phyloP scores from a whole-genome alignment of 2,113 vertebrate species.

The Columba livia region DNA sequence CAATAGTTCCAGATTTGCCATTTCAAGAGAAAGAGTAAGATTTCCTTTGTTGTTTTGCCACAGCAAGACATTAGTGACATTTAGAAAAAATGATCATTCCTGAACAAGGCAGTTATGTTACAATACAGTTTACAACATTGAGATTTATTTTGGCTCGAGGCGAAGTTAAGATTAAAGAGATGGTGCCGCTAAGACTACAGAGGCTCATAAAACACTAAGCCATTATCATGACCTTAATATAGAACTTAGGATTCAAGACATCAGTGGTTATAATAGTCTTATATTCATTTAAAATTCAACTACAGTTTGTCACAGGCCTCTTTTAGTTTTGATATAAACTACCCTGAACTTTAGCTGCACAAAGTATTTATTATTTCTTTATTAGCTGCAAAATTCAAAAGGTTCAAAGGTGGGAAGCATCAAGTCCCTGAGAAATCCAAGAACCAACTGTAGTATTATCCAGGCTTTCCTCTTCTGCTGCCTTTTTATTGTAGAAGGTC shows the following conservation, averaged over 20 bases:
- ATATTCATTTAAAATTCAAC: slow-evolving; percentile 78
- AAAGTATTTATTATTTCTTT: slow-evolving; percentile 66
- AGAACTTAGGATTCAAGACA: slow-evolving; percentile 75
- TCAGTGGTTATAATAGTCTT: slow-evolving; percentile 69
- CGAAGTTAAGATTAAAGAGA: slow-evolving; percentile 79
- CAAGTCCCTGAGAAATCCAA: slow-evolving; percentile 40
- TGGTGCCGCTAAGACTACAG: slow-evolving; percentile 63
- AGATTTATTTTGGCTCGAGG: slow-evolving; percentile 80
- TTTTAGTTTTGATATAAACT: slow-evolving; percentile 58
- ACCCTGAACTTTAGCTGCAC: slow-evolving; percentile 57
- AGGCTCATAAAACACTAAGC: slow-evolving; percentile 77
- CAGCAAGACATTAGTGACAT: slow-evolving; percentile 70
- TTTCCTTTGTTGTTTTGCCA: slow-evolving; percentile 48
- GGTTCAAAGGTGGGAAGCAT: slow-evolving; percentile 38
- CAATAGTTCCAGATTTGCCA: background rate
- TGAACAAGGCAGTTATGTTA: slow-evolving; percentile 73
- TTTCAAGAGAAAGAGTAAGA: slow-evolving; percentile 8
- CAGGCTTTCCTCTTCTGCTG: background rate
- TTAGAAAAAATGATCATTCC: slow-evolving; percentile 72
- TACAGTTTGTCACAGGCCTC: slow-evolving; percentile 62
- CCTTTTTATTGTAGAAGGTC: slow-evolving; percentile 16
- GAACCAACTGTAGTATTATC: background rate
- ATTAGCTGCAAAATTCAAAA: slow-evolving; percentile 58
- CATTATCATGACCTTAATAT: slow-evolving; percentile 80
- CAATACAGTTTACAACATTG: slow-evolving; percentile 73